Evolutionary conservation across 2,113 vertebrate genomes (phyloP), one percentile per base, ranked within the genome.

Genomic region (Lophura nycthemera): DNA sequence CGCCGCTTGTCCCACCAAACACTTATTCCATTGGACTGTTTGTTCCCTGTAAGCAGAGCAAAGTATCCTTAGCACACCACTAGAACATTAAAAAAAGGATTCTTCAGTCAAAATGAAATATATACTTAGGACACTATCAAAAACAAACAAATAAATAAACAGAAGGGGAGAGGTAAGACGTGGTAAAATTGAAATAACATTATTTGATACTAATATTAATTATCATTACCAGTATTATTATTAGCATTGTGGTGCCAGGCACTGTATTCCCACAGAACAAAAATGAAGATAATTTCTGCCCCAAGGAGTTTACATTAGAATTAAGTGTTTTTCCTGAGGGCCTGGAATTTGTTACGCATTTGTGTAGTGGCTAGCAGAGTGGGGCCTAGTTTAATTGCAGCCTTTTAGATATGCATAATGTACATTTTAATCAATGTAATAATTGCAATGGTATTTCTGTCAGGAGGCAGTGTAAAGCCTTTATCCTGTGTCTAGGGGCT

Each of bases 391-490:
- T 91, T 77, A 89, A 95, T 83, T 88, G 75, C 1, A 2, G 57
- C 18, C 32, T 88, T 88, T 88, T 78, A 75, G 52, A 64, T 78
- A 74, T 24, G 29, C 89, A 27, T n/a, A 91, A 75, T 72, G 71
- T 22, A 72, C 69, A 75, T 94, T 80, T 83, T 83, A 92, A 95
- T 71, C 92, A 95, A 88, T 4, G 1, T 75, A 75, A 60, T 83
- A 89, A 95, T 85, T 77, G 27, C 64, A 94, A 72, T 89, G 84
- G 69, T 81, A 88, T 64, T 75, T 93, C 69, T 90, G 38, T 52
- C 61, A 83, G 73, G 30, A 91, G 64, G 43, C 43, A 81, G 65
- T 29, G 47, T 47, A 73, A 79, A 80, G 59, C 19, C 60, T 67
- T 83, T 95, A 86, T 75, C 69, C 47, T 83, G 8, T 3, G 3